phyloP scores from a whole-genome alignment of 1,140 invertebrate species.

The Antheraea pernyi region DNA sequence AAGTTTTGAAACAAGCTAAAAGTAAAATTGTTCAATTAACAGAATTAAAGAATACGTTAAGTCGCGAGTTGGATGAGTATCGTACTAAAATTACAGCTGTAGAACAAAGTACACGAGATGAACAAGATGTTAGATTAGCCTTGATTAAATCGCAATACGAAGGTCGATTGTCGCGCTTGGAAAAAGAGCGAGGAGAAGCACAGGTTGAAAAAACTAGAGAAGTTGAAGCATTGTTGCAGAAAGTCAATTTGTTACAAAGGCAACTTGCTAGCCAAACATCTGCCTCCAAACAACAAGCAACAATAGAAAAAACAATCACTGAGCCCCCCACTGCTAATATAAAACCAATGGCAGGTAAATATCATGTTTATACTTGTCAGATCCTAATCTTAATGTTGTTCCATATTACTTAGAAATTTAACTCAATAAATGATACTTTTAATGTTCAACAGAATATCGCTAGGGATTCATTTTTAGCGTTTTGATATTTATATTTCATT shows the following conservation, averaged over 20 bases:
- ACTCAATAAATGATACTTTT: no score
- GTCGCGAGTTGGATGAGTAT: conserved; percentile 81
- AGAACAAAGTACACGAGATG: conserved; percentile 75
- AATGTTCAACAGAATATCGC: no score
- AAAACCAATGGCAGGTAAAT: conserved; percentile 92
- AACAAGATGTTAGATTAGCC: conserved; percentile 81
- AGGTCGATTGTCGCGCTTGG: conserved; percentile 83
- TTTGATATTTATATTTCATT: no score
- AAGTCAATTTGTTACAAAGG: conserved; percentile 87
- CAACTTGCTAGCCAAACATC: conserved; percentile 86
- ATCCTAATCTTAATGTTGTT: no score
- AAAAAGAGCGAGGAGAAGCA: conserved; percentile 88
- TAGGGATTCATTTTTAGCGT: no score
- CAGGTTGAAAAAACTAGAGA: conserved; percentile 84
- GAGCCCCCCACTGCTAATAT: conserved; percentile 96
- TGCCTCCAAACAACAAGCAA: conserved; percentile 84
- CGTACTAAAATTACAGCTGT: conserved; percentile 79
- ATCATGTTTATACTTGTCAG: background rate
- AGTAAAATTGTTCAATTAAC: conserved; percentile 85
- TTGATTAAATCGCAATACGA: conserved; percentile 87
- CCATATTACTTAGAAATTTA: no score
- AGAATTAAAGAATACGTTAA: conserved; percentile 82
- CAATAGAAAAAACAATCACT: conserved; percentile 83
- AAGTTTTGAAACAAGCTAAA: conserved; percentile 85
- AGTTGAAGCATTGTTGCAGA: conserved; percentile 87